Evolutionary conservation across 2,113 vertebrate genomes (phyloP).

Genomic region (Tetrax tetrax): DNA sequence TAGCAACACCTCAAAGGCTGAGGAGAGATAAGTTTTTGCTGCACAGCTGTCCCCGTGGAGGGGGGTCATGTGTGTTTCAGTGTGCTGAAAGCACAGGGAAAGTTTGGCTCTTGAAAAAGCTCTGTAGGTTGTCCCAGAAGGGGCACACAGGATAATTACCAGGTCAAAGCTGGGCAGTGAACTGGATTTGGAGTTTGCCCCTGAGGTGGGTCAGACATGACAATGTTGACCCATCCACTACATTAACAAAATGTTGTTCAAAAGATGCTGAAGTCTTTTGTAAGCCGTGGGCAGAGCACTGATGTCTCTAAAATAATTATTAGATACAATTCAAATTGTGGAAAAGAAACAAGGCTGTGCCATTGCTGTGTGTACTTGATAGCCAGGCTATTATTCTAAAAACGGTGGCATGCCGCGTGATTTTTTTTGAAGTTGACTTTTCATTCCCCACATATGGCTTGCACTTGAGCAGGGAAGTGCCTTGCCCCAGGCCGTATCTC

Average conservation of each 20-base stretch:
- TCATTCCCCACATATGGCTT: not conserved
- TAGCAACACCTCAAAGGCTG: not conserved
- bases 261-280: not conserved
- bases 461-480: not conserved
- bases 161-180: not conserved
- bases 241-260: not conserved
- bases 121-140: not conserved
- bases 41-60: not conserved
- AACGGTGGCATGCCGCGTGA: accelerated
- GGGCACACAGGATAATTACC: not conserved
- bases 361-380: not conserved
- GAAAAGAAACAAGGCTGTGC: not conserved
- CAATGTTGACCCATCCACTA: not conserved
- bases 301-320: not conserved
- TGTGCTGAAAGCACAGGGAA: not conserved
- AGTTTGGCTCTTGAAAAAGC: not conserved
- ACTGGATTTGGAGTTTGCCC: not conserved
- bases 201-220: not conserved
- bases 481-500: not conserved
- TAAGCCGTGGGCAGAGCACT: not conserved
- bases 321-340: not conserved
- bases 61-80: not conserved
- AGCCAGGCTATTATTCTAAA: not conserved
- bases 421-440: not conserved
- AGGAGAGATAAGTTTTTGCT: not conserved